phyloP scores from a whole-genome alignment of 53 echinoderm and acorn worm genomes.

The Henricia sp. region DNA sequence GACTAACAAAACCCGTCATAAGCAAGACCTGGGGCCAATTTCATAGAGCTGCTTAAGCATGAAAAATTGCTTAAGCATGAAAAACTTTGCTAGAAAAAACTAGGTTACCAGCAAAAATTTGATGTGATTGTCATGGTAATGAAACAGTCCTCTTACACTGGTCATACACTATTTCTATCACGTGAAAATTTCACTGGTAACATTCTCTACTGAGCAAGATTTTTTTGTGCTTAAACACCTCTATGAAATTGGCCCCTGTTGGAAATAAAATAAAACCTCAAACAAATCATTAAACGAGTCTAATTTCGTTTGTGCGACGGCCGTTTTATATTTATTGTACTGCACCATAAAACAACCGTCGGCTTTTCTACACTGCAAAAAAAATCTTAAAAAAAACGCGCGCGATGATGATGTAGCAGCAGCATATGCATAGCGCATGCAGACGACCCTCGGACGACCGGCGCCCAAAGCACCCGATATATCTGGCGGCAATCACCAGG shows the following conservation, averaged over 20 bases:
- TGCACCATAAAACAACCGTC: not conserved
- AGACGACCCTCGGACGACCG: not conserved
- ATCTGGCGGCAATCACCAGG: not conserved
- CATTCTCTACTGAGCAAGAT: too few species aligned
- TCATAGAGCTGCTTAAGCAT: too few species aligned
- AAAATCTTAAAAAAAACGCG: not conserved
- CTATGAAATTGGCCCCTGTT: too few species aligned
- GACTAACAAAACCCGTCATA: constrained; percentile 22
- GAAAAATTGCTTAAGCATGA: too few species aligned
- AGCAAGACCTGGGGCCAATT: too few species aligned
- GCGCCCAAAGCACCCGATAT: not conserved
- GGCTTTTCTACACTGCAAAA: not conserved
- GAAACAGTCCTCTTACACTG: too few species aligned
- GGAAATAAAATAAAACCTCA: not conserved
- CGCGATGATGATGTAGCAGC: not conserved
- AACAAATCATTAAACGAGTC: constrained; percentile 20
- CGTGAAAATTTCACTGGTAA: too few species aligned
- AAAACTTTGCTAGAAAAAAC: too few species aligned
- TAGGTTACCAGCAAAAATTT: too few species aligned
- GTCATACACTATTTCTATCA: too few species aligned
- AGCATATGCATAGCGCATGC: constrained; percentile 10
- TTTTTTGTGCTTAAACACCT: too few species aligned
- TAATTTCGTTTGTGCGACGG: constrained; percentile 3
- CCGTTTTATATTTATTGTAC: not conserved
- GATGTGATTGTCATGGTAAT: too few species aligned